These are phyloP conservation scores for Conus ventricosus DNA, from an alignment of 1,140 invertebrate species.

Conservation along the genomic window DNA sequence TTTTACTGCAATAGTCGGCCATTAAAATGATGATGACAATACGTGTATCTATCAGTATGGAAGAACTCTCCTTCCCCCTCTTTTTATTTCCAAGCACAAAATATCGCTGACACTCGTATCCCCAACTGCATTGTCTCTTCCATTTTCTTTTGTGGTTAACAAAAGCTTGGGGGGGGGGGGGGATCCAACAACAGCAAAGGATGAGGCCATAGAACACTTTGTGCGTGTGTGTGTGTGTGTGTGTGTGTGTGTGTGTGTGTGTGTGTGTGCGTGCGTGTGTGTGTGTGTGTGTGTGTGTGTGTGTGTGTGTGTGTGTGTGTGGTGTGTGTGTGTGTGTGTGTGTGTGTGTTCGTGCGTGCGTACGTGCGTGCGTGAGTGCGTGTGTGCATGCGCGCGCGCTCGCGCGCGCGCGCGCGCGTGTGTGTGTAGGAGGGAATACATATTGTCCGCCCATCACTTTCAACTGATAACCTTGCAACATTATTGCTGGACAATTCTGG, in stretches of 20 bases:
- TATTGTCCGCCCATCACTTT: not conserved
- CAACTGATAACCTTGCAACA: no score
- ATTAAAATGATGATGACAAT: no score
- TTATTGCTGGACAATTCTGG: no score
- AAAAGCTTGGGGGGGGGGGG: no score
- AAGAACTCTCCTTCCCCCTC: no score
- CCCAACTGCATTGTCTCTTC: not conserved
- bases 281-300: not conserved
- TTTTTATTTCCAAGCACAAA: no score
- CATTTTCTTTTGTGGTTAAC: no score
- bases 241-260: slow-evolving; percentile 31
- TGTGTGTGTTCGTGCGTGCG: not conserved
- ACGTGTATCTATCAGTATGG: no score
- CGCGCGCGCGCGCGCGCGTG: not conserved
- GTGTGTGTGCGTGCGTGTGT: slow-evolving; percentile 30
- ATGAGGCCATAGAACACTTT: not conserved
- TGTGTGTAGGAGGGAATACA: not conserved
- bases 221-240: not conserved
- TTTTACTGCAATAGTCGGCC: no score
- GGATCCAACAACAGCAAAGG: not conserved
- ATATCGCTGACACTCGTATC: no score
- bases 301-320: not conserved
- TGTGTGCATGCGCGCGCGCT: not conserved
- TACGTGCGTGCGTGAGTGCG: not conserved
- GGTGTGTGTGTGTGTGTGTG: slow-evolving; percentile 37